Base-by-base conservation (phyloP, 2,888 invertebrate species). In the Zootermopsis nevadensis region DNA sequence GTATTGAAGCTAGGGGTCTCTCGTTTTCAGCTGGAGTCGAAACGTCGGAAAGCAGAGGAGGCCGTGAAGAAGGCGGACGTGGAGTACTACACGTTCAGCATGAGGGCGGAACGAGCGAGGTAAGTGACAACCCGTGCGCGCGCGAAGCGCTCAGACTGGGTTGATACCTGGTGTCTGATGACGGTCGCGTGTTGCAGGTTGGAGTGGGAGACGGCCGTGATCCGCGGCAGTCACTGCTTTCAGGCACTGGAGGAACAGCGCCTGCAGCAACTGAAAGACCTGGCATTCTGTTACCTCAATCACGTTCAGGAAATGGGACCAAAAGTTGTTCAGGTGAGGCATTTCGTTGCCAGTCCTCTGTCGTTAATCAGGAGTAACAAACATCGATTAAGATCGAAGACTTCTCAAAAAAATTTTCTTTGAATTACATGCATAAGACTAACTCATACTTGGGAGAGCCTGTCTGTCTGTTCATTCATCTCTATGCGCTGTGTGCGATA, bases 241-340 rank as follows among this genome's bases (percentile, higher is more conserved):
- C 97, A 98, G 89, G 93, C 94, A 81, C 91, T 98, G 82, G 98
- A 98, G 89, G 97, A 97, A 88, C 98, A 98, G 89, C 92, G 98
- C 86, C 91, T 98, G 83, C 93, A 93, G 83, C 95, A 95, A 87
- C 92, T 98, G 88, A 96, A 96, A 88, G 94, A 93, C 83, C 89
- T 92, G 85, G 91, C 92, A 8, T 90, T 91, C 83, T 91, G 92
- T 85, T 93, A 93, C 87, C 90, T 92, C 85, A 90, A 91, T 80
- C 91, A 91, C 86, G 88, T 93, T 85, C 91, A 91, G 84, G 94
- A 96, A 77, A 93, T 97, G 87, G 95, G 95, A 85, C 96, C 98
- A 8, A 94, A 95, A 87, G 88, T 95, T 81, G 93, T 94, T 55
- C 94, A 94, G 89, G 94, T 95, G 88, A 60, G 60, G 10, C n/a